Percentiles rank a stretch among this genome's conserved stretches.
These are phyloP conservation scores for Danio jaintianensis DNA, from an alignment of 2,797 vertebrate genomes.

Conservation along the genomic window DNA sequence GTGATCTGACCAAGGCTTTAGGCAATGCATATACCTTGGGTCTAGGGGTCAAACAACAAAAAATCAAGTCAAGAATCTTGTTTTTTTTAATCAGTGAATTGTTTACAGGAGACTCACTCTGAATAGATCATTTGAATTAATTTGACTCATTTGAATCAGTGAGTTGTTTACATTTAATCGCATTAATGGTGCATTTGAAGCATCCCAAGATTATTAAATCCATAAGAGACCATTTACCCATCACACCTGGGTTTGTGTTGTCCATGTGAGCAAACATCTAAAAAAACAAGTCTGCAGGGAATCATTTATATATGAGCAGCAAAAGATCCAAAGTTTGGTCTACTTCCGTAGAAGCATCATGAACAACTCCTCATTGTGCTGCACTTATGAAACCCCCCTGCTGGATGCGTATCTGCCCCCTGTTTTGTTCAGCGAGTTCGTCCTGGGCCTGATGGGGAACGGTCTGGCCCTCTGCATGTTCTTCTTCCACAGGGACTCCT, in stretches of 20 bases:
- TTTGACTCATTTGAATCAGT: too few species aligned
- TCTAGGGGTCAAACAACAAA: too few species aligned
- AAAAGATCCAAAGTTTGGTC: slow-evolving; percentile 11
- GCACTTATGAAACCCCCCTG: slow-evolving; percentile 73
- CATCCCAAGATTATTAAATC: slow-evolving; percentile 39
- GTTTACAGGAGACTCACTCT: too few species aligned
- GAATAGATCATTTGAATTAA: too few species aligned
- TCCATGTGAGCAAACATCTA: slow-evolving; percentile 62
- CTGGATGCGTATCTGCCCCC: slow-evolving; percentile 76
- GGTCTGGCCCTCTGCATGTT: slow-evolving; percentile 79
- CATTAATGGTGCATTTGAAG: slow-evolving; percentile 46
- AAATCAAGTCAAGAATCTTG: too few species aligned
- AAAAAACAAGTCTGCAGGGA: slow-evolving; percentile 12
- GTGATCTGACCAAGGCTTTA: too few species aligned
- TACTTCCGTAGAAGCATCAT: slow-evolving; percentile 32
- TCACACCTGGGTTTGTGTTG: slow-evolving; percentile 56
- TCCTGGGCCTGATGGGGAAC: slow-evolving; percentile 80
- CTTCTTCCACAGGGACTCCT: slow-evolving; percentile 75
- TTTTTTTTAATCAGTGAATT: too few species aligned
- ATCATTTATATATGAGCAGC: slow-evolving; percentile 10
- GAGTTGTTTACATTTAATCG: background rate
- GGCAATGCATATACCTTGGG: too few species aligned
- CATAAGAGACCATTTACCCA: slow-evolving; percentile 41
- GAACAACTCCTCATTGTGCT: slow-evolving; percentile 75
- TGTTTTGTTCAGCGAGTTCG: slow-evolving; percentile 77